Conservation (phyloP, 2,888 invertebrate species). For the Alviniconcha strummeri region DNA sequence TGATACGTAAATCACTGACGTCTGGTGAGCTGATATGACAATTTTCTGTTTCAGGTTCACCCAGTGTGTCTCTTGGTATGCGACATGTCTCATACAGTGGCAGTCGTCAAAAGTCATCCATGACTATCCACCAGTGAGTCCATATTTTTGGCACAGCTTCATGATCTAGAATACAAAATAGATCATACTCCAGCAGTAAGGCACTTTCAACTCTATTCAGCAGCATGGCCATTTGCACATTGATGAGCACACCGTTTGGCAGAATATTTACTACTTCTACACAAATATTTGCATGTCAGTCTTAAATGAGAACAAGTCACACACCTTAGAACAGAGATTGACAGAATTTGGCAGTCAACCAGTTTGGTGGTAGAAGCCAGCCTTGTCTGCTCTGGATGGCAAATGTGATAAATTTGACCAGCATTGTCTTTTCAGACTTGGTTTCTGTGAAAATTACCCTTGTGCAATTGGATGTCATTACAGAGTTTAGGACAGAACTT, state of each 20-base stretch:
- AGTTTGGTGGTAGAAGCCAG: too few species aligned
- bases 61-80: background rate
- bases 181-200: background rate
- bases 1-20: too few species aligned
- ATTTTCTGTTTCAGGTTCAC: background rate
- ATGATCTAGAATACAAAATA: background rate
- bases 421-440: too few species aligned
- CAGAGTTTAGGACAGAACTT: too few species aligned
- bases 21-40: too few species aligned
- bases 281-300: background rate
- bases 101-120: background rate
- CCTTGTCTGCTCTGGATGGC: too few species aligned
- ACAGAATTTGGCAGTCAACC: too few species aligned
- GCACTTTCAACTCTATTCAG: background rate
- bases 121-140: background rate
- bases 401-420: too few species aligned
- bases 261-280: background rate
- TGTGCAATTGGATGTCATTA: too few species aligned
- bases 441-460: too few species aligned
- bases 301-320: background rate
- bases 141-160: background rate
- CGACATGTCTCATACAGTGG: background rate
- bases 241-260: too few species aligned
- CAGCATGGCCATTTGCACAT: background rate
- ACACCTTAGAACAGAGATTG: too few species aligned